These are phyloP conservation scores for Cylindroiulus punctatus DNA, from an alignment of 2,888 invertebrate species.

Conservation along the genomic window DNA sequence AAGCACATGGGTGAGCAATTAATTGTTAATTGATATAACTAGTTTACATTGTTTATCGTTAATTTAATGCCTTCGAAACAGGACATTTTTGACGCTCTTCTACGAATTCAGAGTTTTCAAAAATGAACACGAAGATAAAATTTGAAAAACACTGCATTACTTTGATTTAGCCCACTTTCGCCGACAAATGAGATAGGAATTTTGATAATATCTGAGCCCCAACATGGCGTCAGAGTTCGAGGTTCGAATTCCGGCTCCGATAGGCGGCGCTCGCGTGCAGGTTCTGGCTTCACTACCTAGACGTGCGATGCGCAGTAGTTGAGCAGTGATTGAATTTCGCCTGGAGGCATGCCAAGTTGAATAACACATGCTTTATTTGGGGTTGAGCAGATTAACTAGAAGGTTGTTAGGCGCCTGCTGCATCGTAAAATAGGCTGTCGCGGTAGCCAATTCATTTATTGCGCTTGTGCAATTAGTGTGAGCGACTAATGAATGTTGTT, in stretches of 20 bases:
- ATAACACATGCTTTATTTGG: conserved; percentile 1
- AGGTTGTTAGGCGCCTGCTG: background rate
- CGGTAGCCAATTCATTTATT: background rate
- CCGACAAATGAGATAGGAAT: no score
- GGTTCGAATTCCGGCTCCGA: background rate
- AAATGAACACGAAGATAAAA: no score
- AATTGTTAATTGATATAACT: no score
- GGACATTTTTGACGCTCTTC: no score
- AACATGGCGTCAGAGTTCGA: background rate
- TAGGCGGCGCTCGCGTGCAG: background rate
- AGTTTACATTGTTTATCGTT: no score
- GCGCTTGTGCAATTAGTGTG: background rate
- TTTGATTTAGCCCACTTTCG: no score
- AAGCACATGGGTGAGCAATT: no score
- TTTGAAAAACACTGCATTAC: no score
- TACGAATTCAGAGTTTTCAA: no score
- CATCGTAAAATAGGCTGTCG: background rate
- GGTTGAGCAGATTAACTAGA: background rate
- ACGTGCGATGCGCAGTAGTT: background rate
- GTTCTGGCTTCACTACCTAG: background rate
- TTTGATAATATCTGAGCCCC: background rate
- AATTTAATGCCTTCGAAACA: no score
- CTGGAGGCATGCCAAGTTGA: background rate
- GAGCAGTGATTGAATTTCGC: conserved; percentile 1
- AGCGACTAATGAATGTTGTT: background rate